Evolutionary conservation across 1,140 invertebrate species (phyloP), one percentile per base, ranked within the genome.

Genomic region (Phymastichus coffea): DNA sequence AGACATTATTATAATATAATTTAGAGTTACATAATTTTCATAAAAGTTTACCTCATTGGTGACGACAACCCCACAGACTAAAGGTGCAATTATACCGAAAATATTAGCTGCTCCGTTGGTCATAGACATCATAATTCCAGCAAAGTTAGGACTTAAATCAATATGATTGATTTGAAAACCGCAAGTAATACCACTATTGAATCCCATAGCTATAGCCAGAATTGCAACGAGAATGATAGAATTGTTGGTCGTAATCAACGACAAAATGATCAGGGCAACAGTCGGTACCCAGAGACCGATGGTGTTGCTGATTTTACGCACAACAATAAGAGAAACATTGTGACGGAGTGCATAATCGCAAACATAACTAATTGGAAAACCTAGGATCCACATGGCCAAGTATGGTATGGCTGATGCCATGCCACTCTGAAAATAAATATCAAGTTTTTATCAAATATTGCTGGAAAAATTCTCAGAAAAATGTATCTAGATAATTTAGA

Each of bases 351-450:
- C 71, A 19, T 74, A 82, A 69, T 91, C 89, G 0, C 87, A 81
- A 0, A 85, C 38, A 63, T 81, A 84, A 14, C 88, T 84, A 9
- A 87, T 79, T 1, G 86, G 78, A 35, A 91, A 85, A 40, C 87
- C 86, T 40, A 88, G 68, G 0, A 90, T 54, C 82, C 87, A 90
- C 78, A 89, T 88, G 0, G 80, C 82, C 1, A 90, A 68, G 69
- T 95, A 96, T 0, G 94, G 94, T 6, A 95, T 70, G 0, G 92
- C 88, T 19, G 91, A 87, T 30, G 86, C 74, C n/a, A 86, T 68
- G 8, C 91, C 90, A 70, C 89, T 89, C 89, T 93, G 75, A 37
- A 79, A 65, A 65, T n/a, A n/a, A 52, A 63, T 47, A 46, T 37
- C 0, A 19, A 60, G 41, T 14, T 54, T 52, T 38, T 1, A 35